These are phyloP conservation scores for Tetrao urogallus DNA, from an alignment of 2,113 vertebrate species.

Conservation along the genomic window DNA sequence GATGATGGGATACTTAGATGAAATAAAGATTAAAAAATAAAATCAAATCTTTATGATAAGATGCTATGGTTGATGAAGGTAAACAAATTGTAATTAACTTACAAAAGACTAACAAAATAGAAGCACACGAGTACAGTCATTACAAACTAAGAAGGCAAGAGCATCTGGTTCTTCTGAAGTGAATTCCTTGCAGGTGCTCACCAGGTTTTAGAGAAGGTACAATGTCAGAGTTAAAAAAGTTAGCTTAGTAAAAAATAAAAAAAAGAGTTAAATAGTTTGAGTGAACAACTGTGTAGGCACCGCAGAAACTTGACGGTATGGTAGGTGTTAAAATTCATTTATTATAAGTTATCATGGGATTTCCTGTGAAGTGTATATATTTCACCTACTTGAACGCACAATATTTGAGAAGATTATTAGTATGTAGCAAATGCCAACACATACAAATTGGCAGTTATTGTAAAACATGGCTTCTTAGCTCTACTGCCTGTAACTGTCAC, in stretches of 20 bases:
- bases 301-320: slow-evolving; percentile 14
- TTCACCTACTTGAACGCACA: not conserved
- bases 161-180: not conserved
- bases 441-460: not conserved
- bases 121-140: not conserved
- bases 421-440: slow-evolving; percentile 10
- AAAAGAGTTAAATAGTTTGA: not conserved
- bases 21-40: no score
- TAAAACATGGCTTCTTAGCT: not conserved
- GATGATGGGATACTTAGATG: not conserved
- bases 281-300: not conserved
- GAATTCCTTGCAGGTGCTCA: not conserved
- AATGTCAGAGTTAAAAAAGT: not conserved
- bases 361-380: not conserved
- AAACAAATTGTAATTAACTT: not conserved
- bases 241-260: not conserved
- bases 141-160: not conserved
- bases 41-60: no score
- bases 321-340: slow-evolving; percentile 30
- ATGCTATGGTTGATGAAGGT: not conserved
- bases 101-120: not conserved
- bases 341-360: slow-evolving; percentile 39
- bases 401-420: not conserved
- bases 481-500: not conserved
- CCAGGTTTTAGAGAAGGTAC: not conserved